phyloP scores from a whole-genome alignment of 2,888 invertebrate species.

The Hipparchia semele region DNA sequence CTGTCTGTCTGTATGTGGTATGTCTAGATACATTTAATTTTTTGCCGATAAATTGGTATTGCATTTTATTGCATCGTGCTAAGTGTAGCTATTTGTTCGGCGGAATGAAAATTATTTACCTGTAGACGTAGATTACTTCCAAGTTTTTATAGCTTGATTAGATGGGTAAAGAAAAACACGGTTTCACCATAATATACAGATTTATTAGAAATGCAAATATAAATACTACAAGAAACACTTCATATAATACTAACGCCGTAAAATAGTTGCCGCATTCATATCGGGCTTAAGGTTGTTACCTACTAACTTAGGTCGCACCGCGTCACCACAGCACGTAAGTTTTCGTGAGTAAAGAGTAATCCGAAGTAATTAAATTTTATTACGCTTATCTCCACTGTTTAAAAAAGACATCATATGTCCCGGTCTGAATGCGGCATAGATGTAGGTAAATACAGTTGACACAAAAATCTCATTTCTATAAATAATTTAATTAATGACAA shows the following conservation, averaged over 20 bases:
- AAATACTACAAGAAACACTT: slow-evolving; percentile 53
- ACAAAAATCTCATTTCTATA: slow-evolving; percentile 2
- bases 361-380: too few relatives aligned
- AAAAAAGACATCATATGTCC: background rate
- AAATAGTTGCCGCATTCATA: slow-evolving; percentile 28
- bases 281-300: background rate
- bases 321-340: background rate
- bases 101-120: too few relatives aligned
- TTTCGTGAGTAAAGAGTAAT: background rate
- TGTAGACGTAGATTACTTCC: too few relatives aligned
- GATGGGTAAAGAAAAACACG: slow-evolving; percentile 37
- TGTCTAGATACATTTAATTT: too few relatives aligned
- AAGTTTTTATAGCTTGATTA: background rate
- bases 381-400: too few relatives aligned
- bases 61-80: too few relatives aligned
- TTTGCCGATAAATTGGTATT: too few relatives aligned
- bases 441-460: slow-evolving; percentile 3
- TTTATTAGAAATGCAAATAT: slow-evolving; percentile 70
- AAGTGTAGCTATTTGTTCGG: too few relatives aligned
- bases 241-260: slow-evolving; percentile 43
- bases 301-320: background rate
- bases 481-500: background rate
- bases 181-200: slow-evolving; percentile 52
- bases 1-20: too few relatives aligned
- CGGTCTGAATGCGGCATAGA: slow-evolving; percentile 1